Base-by-base conservation (phyloP, 1,140 invertebrate species). In the Neotoxoptera formosana region DNA sequence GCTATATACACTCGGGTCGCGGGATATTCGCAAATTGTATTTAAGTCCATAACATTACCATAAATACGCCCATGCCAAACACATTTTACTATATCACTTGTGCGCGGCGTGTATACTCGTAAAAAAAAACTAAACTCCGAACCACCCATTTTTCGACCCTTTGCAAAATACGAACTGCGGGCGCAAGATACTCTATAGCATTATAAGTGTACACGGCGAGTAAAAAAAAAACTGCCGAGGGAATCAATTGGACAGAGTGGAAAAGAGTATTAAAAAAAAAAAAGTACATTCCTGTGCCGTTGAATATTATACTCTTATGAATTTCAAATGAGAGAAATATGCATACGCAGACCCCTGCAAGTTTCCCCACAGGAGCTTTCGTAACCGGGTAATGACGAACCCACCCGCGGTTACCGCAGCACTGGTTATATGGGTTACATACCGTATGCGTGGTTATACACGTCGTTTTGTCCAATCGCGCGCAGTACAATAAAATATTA, bases 61-160 rank as follows among this genome's bases (percentile, higher is more conserved):
- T 92, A 92, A 92, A 92, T 81, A 92, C 91, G 91, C 91, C 91
- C 76, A 92, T 56, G 21, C 34, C 51, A 89, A 89, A 48, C 47
- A 48, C 60, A 51, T 92, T 92, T 92, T 81, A 92, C 91, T 81
- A 51, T 84, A 92, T 81, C 67, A 92, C 76, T 92, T 51, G 45
- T 91, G 67, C 76, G 3, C 30, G 34, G 17, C 41, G n/a, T 48
- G 21, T 92, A 53, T 53, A 83, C 76, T 92, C 91, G 76, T 92
- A 92, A 92, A 83, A 91, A 91, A 76, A 91, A 91, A n/a, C 41
- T 53, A 36, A 91, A 92, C 90, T 34, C 21, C 9, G 87, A 89
- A 36, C 47, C 91, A 83, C 91, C 91, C 91, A 51, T 92, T 92
- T 92, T 92, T 92, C 91, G 91, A 92, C 91, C 91, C 91, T 92